These are phyloP conservation scores for Lepidothrix coronata DNA, from an alignment of 2,113 vertebrate genomes.

Conservation along the genomic window DNA sequence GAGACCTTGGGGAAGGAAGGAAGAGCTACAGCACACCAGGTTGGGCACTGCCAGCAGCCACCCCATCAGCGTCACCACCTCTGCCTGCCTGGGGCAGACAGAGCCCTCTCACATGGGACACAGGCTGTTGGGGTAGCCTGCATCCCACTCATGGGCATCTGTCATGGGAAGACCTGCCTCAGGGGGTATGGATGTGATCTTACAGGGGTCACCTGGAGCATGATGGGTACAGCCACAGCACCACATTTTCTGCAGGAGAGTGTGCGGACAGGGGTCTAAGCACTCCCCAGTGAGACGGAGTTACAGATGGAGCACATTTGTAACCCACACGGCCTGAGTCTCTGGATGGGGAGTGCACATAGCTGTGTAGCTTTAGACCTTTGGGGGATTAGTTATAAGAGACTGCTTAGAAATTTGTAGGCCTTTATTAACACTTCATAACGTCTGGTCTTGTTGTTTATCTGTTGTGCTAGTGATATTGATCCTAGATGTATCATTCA, in stretches of 20 bases:
- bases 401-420: not conserved
- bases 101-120: accelerated
- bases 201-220: accelerated
- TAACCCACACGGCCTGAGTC: accelerated
- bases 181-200: not conserved
- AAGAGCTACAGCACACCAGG: not conserved
- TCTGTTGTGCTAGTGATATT: not conserved
- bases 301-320: not conserved
- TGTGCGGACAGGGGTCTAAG: not conserved
- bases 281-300: accelerated
- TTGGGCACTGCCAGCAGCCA: not conserved
- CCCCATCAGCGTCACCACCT: no score
- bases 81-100: not conserved
- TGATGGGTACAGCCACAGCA: not conserved
- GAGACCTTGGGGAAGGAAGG: not conserved
- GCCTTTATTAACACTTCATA: not conserved
- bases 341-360: not conserved
- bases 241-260: not conserved
- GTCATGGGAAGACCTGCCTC: accelerated
- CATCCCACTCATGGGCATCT: accelerated
- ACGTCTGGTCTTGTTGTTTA: not conserved
- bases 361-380: not conserved
- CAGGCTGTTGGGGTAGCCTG: not conserved
- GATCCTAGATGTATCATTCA: not conserved
- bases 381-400: not conserved